A percentile compares a stretch with the other conserved stretches of the same genome.
Conservation (phyloP, 2,797 vertebrate species). For the Enoplosus armatus region DNA sequence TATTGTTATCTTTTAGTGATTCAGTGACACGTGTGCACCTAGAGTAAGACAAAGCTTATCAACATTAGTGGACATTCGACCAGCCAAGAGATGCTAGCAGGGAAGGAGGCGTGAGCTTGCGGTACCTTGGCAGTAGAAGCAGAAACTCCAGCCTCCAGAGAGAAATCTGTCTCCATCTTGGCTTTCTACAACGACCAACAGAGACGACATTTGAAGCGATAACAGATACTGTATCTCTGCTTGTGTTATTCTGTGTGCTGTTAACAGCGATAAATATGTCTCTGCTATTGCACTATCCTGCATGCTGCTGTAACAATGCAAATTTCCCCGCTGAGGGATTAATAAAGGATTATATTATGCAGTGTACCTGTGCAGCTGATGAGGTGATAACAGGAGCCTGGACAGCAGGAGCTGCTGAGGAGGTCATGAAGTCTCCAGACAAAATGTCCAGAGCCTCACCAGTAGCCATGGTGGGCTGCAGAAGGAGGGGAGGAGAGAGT, state of each 20-base stretch:
- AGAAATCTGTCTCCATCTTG: constrained; percentile 72
- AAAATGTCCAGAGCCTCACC: constrained; percentile 78
- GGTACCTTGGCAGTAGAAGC: constrained; percentile 40
- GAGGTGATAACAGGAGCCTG: constrained; percentile 44
- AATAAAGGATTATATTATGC: no score
- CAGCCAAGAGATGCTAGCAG: neutral
- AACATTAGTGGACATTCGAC: neutral
- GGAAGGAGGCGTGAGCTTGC: neutral
- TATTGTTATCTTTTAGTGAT: neutral
- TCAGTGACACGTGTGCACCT: no score
- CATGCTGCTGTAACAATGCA: no score
- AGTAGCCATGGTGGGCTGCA: constrained; percentile 70
- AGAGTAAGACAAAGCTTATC: no score
- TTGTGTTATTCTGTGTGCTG: no score
- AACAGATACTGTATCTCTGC: no score
- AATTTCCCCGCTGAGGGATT: no score
- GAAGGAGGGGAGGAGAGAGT: neutral
- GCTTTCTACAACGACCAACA: no score
- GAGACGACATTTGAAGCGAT: neutral
- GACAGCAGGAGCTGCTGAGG: constrained; percentile 56
- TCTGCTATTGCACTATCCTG: no score
- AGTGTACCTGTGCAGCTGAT: constrained; percentile 55
- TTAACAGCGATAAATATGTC: neutral
- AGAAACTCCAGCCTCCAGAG: constrained; percentile 49
- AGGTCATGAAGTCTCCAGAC: constrained; percentile 69